Evolutionary conservation across 2,113 vertebrate species (phyloP).

Genomic region (Melanerpes formicivorus): DNA sequence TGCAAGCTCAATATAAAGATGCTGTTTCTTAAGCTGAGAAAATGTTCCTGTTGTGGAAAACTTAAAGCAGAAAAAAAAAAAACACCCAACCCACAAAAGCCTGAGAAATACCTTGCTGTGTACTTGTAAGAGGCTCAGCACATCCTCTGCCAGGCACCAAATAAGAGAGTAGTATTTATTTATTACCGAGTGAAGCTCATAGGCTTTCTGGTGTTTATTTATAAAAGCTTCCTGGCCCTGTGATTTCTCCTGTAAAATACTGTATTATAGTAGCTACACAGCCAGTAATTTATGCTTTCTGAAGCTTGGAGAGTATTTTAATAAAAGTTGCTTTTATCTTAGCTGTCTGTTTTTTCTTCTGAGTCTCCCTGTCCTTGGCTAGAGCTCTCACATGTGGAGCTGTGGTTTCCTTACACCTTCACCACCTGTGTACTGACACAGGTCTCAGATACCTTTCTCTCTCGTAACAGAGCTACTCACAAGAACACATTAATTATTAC

Average conservation of each 20-base stretch:
- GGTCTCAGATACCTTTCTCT: too few species aligned
- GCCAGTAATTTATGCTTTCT: slow-evolving; percentile 75
- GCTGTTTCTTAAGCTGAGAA: not conserved
- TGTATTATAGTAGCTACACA: slow-evolving; percentile 78
- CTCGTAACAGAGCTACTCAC: too few species aligned
- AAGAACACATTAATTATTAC: too few species aligned
- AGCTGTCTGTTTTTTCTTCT: slow-evolving; percentile 68
- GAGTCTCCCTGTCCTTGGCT: not conserved
- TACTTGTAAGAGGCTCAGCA: slow-evolving; percentile 3
- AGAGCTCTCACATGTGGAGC: not conserved
- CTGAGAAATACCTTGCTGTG: not conserved
- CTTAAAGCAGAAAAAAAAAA: not conserved
- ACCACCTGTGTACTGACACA: not conserved
- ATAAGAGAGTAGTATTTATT: slow-evolving; percentile 57
- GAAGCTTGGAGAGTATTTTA: slow-evolving; percentile 77
- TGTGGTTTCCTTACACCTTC: not conserved
- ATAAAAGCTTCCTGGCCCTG: slow-evolving; percentile 50
- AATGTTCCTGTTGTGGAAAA: not conserved
- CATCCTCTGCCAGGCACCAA: not conserved
- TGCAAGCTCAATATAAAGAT: not conserved
- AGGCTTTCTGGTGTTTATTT: slow-evolving; percentile 29
- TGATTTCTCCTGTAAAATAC: slow-evolving; percentile 79
- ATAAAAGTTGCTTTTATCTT: slow-evolving; percentile 81
- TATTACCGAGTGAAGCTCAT: slow-evolving; percentile 53
- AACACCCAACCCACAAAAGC: not conserved